Evolutionary conservation across 2,797 vertebrate genomes (phyloP).

Genomic region (Chaetophractus vellerosus): DNA sequence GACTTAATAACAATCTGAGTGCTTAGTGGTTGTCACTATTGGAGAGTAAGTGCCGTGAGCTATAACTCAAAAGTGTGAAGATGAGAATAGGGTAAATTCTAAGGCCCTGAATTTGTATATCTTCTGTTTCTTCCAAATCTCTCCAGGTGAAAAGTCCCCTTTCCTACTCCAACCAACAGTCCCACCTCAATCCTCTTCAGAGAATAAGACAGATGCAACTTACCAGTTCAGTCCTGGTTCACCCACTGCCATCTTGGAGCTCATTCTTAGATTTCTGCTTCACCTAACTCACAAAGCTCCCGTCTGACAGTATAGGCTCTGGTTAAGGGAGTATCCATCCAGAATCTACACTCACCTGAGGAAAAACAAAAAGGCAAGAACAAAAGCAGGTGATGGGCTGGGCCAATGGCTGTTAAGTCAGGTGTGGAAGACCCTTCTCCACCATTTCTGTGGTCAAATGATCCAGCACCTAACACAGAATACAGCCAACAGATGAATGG

Average conservation of each 20-base stretch:
- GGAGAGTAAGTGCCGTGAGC: conserved; percentile 20
- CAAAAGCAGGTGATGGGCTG: not conserved
- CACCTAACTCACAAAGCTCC: conserved; percentile 9
- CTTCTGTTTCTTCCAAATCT: conserved; percentile 5
- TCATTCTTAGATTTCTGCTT: conserved; percentile 68
- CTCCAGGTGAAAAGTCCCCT: not conserved
- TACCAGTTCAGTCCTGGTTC: conserved; percentile 83
- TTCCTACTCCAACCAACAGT: not conserved
- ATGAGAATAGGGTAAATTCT: not conserved
- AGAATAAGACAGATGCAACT: conserved; percentile 55
- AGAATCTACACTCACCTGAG: conserved; percentile 31
- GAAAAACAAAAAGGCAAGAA: conserved; percentile 55
- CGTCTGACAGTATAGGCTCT: not conserved
- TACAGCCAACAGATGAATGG: too few relatives aligned
- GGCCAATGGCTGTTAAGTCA: not conserved
- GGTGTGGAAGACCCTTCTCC: not conserved
- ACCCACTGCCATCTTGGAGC: conserved; percentile 58
- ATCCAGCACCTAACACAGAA: not conserved
- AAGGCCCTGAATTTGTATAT: not conserved
- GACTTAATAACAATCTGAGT: not conserved
- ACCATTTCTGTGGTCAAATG: not conserved
- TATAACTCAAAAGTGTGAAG: not conserved
- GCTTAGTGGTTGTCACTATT: not conserved
- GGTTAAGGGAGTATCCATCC: not conserved
- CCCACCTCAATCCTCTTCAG: not conserved